Evolutionary conservation across 2,888 invertebrate species (phyloP), one percentile per base, ranked within the genome.

Genomic region (Amitus sp.): DNA sequence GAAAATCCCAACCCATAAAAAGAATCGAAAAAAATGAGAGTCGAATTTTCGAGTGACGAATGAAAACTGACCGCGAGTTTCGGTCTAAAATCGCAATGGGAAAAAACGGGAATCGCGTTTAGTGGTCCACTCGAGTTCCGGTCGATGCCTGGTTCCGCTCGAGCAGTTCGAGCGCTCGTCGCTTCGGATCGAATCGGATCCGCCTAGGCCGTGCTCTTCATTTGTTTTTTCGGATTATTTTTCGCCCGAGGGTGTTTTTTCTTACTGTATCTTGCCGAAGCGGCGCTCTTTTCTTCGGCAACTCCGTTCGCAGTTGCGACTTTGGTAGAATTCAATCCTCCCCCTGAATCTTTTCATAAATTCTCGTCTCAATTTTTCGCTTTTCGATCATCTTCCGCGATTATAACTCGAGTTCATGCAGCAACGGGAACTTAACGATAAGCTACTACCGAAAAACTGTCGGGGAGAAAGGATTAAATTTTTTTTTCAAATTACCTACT

Each of bases 401-500:
- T 23, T 23, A 23, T 23, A 23, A n/a, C n/a, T n/a, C 13, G 13
- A 10, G 15, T 39, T 39, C 39, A 39, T 39, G 39, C 39, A 34
- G 3, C 10, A 40, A 15, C 15, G 39, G 6, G 5, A 37, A 40
- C 9, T 10, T 15, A 19, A 19, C 7, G 23, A 23, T n/a, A 23
- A 23, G 23, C 7, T 23, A 7, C 23, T 23, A 23, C 23, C 4
- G 7, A 10, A 42, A 15, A n/a, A n/a, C n/a, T n/a, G n/a, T n/a
- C n/a, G n/a, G n/a, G n/a, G n/a, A n/a, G n/a, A n/a, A n/a, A n/a
- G n/a, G n/a, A n/a, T n/a, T n/a, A n/a, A n/a, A n/a, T n/a, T n/a
- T n/a, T n/a, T n/a, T n/a, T n/a, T n/a, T n/a, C n/a, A n/a, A 17
- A 12, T 13, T 77, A 80, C 80, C 79, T 77, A 73, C 78, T 43